A percentile compares a stretch with the other conserved stretches of the same genome.
Evolutionary conservation across 2,113 vertebrate species (phyloP).

Genomic region (Hassar affinis): DNA sequence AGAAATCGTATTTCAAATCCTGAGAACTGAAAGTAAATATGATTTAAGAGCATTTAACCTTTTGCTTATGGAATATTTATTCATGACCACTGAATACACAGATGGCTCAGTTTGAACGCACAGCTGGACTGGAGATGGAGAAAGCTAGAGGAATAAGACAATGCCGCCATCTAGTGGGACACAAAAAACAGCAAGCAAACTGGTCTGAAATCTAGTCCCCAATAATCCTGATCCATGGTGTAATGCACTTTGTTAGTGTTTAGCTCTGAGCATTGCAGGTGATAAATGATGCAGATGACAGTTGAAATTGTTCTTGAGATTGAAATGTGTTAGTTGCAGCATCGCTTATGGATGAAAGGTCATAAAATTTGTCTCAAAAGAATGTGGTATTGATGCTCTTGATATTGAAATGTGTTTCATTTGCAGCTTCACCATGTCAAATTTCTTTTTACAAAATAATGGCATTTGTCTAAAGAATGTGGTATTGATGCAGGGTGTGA

Average conservation of each 20-base stretch:
- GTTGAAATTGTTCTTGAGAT: no score
- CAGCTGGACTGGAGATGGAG: not conserved
- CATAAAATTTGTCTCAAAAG: no score
- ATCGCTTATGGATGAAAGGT: no score
- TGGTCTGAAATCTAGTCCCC: not conserved
- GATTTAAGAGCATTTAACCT: slow-evolving; percentile 46
- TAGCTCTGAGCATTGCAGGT: not conserved
- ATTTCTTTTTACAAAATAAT: no score
- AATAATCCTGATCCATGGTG: not conserved
- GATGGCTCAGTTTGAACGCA: slow-evolving; percentile 44
- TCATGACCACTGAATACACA: slow-evolving; percentile 51
- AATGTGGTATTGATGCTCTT: no score
- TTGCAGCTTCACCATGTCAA: no score
- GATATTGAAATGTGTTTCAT: no score
- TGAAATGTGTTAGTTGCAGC: no score
- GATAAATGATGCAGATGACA: not conserved
- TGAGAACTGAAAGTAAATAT: slow-evolving; percentile 38
- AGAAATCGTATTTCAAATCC: slow-evolving; percentile 32
- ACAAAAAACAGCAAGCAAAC: not conserved
- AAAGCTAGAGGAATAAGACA: slow-evolving; percentile 24
- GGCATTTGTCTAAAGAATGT: no score
- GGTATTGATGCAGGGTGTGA: no score
- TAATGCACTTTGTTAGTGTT: not conserved
- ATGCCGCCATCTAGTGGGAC: slow-evolving; percentile 66
- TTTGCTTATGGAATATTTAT: slow-evolving; percentile 55